Evolutionary conservation across 2,888 invertebrate species (phyloP).

Genomic region (Agrotis ipsilon): DNA sequence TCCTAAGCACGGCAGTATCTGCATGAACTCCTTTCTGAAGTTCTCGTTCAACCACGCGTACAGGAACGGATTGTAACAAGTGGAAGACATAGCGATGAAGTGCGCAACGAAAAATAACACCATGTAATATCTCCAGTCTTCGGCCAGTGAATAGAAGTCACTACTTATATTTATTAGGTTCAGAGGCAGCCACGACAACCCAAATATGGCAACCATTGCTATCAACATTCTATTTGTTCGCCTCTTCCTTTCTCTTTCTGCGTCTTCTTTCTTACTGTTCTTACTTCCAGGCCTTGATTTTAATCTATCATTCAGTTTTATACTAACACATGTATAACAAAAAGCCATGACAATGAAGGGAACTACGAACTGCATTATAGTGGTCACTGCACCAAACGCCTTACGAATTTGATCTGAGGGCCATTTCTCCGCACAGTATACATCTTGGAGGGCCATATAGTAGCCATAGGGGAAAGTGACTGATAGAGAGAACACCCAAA

Average conservation of each 20-base stretch:
- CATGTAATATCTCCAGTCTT: constrained; percentile 94
- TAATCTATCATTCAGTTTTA: constrained; percentile 94
- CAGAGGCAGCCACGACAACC: constrained; percentile 96
- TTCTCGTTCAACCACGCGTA: constrained; percentile 99
- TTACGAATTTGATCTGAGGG: constrained; percentile 93
- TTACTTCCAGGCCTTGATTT: constrained; percentile 94
- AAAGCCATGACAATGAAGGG: constrained; percentile 97
- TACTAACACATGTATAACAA: constrained; percentile 96
- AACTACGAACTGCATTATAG: constrained; percentile 96
- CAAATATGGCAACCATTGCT: constrained; percentile 97
- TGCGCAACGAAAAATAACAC: constrained; percentile 95
- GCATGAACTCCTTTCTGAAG: constrained; percentile 97
- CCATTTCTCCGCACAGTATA: constrained; percentile 95
- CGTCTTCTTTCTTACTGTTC: constrained; percentile 94
- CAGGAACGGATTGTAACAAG: constrained; percentile 98
- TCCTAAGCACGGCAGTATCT: constrained; percentile 93
- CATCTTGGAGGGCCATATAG: constrained; percentile 92
- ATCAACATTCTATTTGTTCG: constrained; percentile 97
- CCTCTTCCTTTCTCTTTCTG: constrained; percentile 95
- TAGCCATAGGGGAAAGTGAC: constrained; percentile 96
- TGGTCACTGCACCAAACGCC: constrained; percentile 95
- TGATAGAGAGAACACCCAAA: constrained; percentile 95
- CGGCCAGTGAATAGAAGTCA: constrained; percentile 92
- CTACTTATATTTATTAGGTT: constrained; percentile 95
- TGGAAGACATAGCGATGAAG: constrained; percentile 97